Evolutionary conservation across 92 coral and sea anemone species (phyloP).

Genomic region (Zoanthus sociatus): DNA sequence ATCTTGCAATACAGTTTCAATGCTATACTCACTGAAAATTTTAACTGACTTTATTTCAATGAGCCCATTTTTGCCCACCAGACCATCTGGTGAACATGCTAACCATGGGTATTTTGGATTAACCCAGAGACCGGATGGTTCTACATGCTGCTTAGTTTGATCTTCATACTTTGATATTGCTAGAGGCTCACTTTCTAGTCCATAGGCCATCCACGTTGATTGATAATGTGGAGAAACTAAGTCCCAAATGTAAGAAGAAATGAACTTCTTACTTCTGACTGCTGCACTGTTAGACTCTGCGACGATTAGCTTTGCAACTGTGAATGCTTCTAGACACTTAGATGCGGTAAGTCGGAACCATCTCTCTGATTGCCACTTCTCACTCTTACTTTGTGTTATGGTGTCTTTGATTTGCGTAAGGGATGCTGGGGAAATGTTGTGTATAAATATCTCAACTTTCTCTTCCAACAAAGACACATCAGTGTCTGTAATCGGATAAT

Average conservation of each 20-base stretch:
- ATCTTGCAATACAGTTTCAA: neutral
- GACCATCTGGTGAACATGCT: neutral
- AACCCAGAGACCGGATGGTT: neutral
- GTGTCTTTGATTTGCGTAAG: constrained; percentile 29
- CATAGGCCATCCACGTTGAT: neutral
- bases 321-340: constrained; percentile 51
- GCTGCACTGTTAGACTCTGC: constrained; percentile 37
- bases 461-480: too few species aligned
- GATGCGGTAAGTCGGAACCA: constrained; percentile 56
- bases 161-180: neutral
- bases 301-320: constrained; percentile 29
- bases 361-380: constrained; percentile 50
- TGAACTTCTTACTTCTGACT: neutral
- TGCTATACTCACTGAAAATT: neutral
- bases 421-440: neutral
- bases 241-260: neutral
- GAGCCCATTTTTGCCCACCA: neutral
- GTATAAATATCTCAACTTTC: too few species aligned
- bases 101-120: neutral
- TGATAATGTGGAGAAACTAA: neutral
- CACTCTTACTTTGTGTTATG: constrained; percentile 25
- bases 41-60: neutral
- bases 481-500: too few species aligned
- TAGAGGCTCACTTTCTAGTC: neutral
- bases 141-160: neutral